Conservation (phyloP, 2,113 vertebrate genomes). For the Phalacrocorax brasilianus region DNA sequence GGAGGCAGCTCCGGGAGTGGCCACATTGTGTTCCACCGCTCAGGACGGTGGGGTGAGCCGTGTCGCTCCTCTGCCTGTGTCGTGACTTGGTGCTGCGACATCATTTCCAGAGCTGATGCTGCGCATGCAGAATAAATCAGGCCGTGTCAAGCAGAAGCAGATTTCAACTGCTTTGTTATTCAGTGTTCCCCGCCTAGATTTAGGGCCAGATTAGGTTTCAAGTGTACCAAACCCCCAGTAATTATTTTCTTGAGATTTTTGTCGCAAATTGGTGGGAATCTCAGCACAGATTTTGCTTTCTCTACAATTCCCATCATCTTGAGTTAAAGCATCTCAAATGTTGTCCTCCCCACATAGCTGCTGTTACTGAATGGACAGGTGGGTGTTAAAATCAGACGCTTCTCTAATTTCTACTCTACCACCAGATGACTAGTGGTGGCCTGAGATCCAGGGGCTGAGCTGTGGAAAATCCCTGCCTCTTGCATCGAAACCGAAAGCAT, state of each 20-base stretch:
- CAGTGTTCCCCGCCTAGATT: neutral
- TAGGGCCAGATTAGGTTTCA: neutral
- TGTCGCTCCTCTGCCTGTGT: neutral
- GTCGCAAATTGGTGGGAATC: neutral
- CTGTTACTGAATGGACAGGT: neutral
- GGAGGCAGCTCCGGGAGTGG: neutral
- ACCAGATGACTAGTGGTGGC: neutral
- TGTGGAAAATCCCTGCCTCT: conserved; percentile 2
- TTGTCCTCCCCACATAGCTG: neutral
- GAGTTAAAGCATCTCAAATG: neutral
- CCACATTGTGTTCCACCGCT: fast-evolving
- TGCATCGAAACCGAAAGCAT: neutral
- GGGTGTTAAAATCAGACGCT: neutral
- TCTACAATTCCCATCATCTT: neutral
- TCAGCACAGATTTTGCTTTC: neutral
- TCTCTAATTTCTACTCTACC: neutral
- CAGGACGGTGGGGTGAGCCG: fast-evolving
- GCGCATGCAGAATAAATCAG: neutral
- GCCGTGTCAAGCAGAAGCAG: neutral
- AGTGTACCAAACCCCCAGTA: neutral
- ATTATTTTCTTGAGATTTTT: neutral
- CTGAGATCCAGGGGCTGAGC: neutral
- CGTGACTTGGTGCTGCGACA: fast-evolving
- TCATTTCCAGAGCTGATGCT: neutral
- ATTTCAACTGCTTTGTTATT: neutral